Percentiles rank a stretch among this genome's conserved stretches.
Evolutionary conservation across 2,797 vertebrate species (phyloP).

Genomic region (Poecile montanus): DNA sequence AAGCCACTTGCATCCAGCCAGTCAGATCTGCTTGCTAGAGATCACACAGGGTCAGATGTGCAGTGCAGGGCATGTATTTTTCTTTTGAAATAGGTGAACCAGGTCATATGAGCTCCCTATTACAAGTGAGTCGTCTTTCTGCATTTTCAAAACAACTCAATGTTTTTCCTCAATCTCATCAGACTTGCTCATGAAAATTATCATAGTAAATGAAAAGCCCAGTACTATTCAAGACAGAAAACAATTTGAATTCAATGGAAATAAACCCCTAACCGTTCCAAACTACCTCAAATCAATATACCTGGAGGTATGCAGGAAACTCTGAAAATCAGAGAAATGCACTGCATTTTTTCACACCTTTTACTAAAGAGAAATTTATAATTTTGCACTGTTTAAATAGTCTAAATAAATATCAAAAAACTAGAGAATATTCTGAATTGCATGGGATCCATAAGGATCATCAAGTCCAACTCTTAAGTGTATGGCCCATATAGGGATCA

Average conservation of each 20-base stretch:
- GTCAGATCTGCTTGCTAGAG: not conserved
- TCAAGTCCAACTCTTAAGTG: not conserved
- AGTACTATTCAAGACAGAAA: not conserved
- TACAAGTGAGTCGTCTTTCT: not conserved
- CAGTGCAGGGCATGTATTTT: not conserved
- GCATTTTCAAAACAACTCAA: not conserved
- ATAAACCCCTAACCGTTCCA: not conserved
- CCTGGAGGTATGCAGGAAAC: not conserved
- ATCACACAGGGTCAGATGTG: not conserved
- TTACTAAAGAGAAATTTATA: not conserved
- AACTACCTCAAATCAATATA: not conserved
- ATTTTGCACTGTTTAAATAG: not conserved
- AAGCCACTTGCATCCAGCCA: not conserved
- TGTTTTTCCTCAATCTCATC: not conserved
- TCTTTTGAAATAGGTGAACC: not conserved
- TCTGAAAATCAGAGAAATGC: not conserved
- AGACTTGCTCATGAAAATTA: not conserved
- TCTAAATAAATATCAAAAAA: not conserved
- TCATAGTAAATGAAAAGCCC: not conserved
- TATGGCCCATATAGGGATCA: not conserved
- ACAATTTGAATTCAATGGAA: not conserved
- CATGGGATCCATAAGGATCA: fast-evolving
- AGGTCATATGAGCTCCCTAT: not conserved
- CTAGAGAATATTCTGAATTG: not conserved
- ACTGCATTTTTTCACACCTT: not conserved